A percentile compares a stretch with the other conserved stretches of the same genome.
Conservation (phyloP, 64 coral and sea anemone genomes). For the Montipora capricornis region DNA sequence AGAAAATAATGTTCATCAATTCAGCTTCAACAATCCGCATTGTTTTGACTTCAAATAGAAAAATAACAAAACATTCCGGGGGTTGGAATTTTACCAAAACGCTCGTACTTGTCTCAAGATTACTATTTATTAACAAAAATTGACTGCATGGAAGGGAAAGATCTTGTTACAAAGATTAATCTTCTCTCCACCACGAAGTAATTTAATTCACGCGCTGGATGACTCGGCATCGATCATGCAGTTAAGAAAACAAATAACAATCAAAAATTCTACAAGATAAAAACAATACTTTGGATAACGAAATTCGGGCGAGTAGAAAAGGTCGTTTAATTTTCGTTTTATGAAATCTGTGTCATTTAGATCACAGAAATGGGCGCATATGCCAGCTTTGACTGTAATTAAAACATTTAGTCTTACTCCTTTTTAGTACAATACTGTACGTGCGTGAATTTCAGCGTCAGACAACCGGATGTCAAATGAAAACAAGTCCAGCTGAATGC, state of each 20-base stretch:
- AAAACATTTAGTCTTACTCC: neutral
- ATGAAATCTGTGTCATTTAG: too few relatives aligned
- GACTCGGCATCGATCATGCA: neutral
- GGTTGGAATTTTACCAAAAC: neutral
- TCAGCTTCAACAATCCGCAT: neutral
- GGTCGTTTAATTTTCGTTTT: too few relatives aligned
- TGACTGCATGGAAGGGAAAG: neutral
- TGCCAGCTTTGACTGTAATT: too few relatives aligned
- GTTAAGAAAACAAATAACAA: neutral
- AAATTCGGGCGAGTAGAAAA: too few relatives aligned
- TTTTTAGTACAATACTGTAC: neutral
- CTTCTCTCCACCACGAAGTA: neutral
- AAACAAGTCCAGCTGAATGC: neutral
- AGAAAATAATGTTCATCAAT: neutral
- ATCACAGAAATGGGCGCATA: too few relatives aligned
- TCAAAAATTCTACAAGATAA: neutral
- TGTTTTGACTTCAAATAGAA: neutral
- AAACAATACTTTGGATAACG: neutral
- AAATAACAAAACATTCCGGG: neutral
- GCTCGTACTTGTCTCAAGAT: neutral
- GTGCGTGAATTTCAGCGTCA: neutral
- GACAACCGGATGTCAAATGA: neutral
- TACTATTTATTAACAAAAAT: neutral
- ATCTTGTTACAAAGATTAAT: neutral
- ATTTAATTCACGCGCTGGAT: neutral